Conservation (phyloP, 1,140 invertebrate species). For the Ephestia elutella region DNA sequence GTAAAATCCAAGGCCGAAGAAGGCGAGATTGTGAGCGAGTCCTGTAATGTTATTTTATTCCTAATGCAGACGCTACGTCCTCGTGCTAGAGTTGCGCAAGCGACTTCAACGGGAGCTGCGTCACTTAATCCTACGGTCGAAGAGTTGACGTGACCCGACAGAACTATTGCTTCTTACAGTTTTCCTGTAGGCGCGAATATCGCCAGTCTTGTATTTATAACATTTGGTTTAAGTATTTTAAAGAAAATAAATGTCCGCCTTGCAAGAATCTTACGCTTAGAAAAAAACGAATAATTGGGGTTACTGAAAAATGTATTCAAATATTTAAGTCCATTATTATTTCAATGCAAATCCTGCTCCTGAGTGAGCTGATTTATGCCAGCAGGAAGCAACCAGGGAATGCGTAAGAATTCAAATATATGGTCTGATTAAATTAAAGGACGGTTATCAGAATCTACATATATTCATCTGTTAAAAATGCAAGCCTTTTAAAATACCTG, state of each 20-base stretch:
- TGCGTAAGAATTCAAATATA: too few relatives aligned
- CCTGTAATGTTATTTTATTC: slow-evolving; percentile 30
- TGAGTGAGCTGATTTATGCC: too few relatives aligned
- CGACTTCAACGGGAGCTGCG: slow-evolving; percentile 36
- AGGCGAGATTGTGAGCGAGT: neutral
- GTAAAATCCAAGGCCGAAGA: slow-evolving; percentile 19
- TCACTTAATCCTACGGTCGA: slow-evolving; percentile 30
- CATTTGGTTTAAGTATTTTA: too few relatives aligned
- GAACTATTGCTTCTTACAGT: slow-evolving; percentile 44
- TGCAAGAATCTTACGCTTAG: too few relatives aligned
- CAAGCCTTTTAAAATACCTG: neutral
- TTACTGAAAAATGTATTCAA: too few relatives aligned
- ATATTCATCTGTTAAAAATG: too few relatives aligned
- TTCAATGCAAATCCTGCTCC: too few relatives aligned
- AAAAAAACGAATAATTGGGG: too few relatives aligned
- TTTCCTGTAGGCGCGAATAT: slow-evolving; percentile 34
- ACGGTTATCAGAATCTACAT: neutral
- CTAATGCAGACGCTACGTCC: slow-evolving; percentile 26
- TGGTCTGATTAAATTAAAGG: neutral
- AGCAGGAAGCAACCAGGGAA: too few relatives aligned
- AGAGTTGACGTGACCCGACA: slow-evolving; percentile 38
- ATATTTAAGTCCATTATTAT: too few relatives aligned
- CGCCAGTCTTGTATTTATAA: neutral
- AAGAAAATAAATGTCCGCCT: too few relatives aligned
- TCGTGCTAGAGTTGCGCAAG: slow-evolving; percentile 43